Evolutionary conservation across 2,113 vertebrate genomes (phyloP).

Genomic region (Pipa parva): DNA sequence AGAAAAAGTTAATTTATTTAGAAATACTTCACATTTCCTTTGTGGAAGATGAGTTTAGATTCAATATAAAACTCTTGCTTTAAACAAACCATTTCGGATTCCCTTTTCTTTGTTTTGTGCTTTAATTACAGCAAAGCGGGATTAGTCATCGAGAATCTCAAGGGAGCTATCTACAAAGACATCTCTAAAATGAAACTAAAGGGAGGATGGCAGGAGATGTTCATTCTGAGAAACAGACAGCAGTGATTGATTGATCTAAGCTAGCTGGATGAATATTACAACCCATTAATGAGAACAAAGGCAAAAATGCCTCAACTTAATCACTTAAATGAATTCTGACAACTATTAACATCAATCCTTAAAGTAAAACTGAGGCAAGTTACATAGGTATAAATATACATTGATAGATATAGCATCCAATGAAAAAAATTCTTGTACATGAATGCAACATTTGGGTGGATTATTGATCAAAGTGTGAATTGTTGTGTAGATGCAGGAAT

Average conservation of each 20-base stretch:
- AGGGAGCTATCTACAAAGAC: slow-evolving; percentile 62
- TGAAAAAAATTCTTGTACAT: too few species aligned
- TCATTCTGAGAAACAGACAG: slow-evolving; percentile 50
- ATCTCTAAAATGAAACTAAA: slow-evolving; percentile 69
- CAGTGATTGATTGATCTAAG: slow-evolving; percentile 53
- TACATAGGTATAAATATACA: slow-evolving; percentile 19
- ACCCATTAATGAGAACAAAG: slow-evolving; percentile 37
- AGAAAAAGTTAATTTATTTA: too few species aligned
- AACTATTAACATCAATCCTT: slow-evolving; percentile 25
- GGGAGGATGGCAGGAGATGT: slow-evolving; percentile 59
- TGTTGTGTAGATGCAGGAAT: too few species aligned
- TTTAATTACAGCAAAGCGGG: slow-evolving; percentile 92
- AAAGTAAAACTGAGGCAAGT: slow-evolving; percentile 20
- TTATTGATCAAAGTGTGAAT: too few species aligned
- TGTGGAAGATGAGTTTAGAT: slow-evolving; percentile 75
- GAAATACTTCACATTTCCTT: slow-evolving; percentile 74
- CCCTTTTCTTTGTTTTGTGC: slow-evolving; percentile 59
- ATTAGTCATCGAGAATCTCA: slow-evolving; percentile 74
- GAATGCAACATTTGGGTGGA: too few species aligned
- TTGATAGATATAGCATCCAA: slow-evolving; percentile 12
- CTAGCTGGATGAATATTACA: slow-evolving; percentile 48
- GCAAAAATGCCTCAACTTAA: slow-evolving; percentile 45
- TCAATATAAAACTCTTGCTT: slow-evolving; percentile 77
- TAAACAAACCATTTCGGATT: slow-evolving; percentile 87
- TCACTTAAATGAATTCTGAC: slow-evolving; percentile 41